A percentile compares a stretch with the other conserved stretches of the same genome.
These are phyloP conservation scores for Drosophila pruinosa DNA, from an alignment of 1,140 invertebrate genomes.

Conservation along the genomic window DNA sequence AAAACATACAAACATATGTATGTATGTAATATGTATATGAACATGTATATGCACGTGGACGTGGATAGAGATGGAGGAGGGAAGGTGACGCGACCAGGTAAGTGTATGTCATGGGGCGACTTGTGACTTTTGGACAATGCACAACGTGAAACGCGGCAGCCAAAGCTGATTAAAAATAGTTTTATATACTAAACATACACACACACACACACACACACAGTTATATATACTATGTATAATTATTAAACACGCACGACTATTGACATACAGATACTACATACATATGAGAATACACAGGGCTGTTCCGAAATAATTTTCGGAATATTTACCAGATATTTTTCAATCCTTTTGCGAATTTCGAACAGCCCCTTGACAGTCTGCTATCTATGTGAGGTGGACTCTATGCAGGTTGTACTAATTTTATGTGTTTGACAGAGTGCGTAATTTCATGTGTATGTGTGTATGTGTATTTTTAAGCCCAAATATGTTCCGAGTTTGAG, in stretches of 20 bases:
- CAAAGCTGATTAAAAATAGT: constrained; percentile 47
- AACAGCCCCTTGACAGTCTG: background rate
- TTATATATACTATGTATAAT: background rate
- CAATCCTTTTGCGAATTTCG: background rate
- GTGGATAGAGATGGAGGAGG: background rate
- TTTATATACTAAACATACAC: constrained; percentile 16
- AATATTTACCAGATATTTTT: background rate
- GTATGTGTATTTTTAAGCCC: constrained; percentile 8
- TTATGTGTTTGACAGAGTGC: background rate
- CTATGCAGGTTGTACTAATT: background rate
- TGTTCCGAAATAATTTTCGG: background rate
- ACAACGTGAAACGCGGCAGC: constrained; percentile 35
- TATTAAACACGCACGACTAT: background rate
- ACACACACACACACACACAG: background rate
- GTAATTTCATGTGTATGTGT: background rate
- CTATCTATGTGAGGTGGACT: background rate
- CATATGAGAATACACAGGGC: background rate
- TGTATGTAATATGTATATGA: background rate
- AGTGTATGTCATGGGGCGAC: constrained; percentile 20
- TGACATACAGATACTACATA: background rate
- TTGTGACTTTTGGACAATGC: constrained; percentile 37
- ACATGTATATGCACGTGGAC: background rate
- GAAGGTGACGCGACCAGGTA: constrained; percentile 4
- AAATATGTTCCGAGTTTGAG: constrained; percentile 1
- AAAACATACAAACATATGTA: background rate